Evolutionary conservation across 1,140 invertebrate species (phyloP).

Genomic region (Globodera rostochiensis): DNA sequence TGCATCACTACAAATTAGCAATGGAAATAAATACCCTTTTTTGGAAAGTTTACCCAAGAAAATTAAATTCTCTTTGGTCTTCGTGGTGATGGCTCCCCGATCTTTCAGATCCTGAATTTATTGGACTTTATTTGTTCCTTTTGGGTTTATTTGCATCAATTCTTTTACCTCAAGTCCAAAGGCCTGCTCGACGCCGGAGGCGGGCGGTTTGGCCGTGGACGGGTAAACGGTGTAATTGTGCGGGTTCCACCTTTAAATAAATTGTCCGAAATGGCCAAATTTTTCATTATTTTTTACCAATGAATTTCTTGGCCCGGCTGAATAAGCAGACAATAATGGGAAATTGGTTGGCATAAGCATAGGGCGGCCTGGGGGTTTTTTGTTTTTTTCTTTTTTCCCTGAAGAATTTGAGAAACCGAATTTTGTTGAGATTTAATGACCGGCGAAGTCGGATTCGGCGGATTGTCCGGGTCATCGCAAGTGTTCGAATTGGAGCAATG

Average conservation of each 20-base stretch:
- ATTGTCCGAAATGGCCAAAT: neutral
- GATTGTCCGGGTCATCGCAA: slow-evolving; percentile 62
- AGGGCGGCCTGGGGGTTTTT: too few relatives aligned
- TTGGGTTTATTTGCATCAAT: neutral
- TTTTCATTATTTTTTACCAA: slow-evolving; percentile 31
- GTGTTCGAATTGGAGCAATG: slow-evolving; percentile 63
- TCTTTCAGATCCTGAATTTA: slow-evolving; percentile 56
- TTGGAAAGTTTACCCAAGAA: slow-evolving; percentile 43
- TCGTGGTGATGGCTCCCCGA: slow-evolving; percentile 62
- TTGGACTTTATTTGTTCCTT: neutral
- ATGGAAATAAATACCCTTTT: neutral
- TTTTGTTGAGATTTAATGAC: slow-evolving; percentile 42
- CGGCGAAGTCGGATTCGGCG: slow-evolving; percentile 55
- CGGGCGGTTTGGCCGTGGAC: slow-evolving; percentile 54
- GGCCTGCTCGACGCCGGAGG: slow-evolving; percentile 54
- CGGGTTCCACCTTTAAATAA: slow-evolving; percentile 57
- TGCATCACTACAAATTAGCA: too few relatives aligned
- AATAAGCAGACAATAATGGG: slow-evolving; percentile 59
- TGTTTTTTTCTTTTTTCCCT: too few relatives aligned
- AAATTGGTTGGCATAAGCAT: slow-evolving; percentile 60
- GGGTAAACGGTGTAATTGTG: slow-evolving; percentile 62
- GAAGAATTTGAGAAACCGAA: neutral
- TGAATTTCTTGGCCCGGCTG: slow-evolving; percentile 50
- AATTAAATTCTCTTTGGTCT: slow-evolving; percentile 64
- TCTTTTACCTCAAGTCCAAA: slow-evolving; percentile 55